Evolutionary conservation across 2,113 vertebrate species (phyloP), one percentile per base, ranked within the genome.

Genomic region (Garra rufa): DNA sequence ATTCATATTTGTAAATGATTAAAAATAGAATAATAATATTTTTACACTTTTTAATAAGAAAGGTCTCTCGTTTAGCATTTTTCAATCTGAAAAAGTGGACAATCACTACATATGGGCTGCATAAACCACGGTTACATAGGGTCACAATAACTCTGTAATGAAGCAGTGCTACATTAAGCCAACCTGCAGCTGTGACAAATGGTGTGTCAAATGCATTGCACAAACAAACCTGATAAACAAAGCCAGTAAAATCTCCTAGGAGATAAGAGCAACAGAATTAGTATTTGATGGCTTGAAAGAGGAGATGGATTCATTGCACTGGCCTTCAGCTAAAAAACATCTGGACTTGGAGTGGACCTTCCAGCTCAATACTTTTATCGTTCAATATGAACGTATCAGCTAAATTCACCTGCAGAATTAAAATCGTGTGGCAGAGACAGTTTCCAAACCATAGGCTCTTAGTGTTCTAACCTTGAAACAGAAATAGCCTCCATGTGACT

Each of bases 221-320:
- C 71, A 86, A 76, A 83, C 65, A 76, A 83, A n/a, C 55, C 65
- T 67, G 76, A 78, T 83, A 50, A 86, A 76, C 73, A 82, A 13
- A 74, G 50, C 76, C 83, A 80, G 57, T 73, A 6, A 55, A 83
- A 87, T 71, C 76, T 80, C 85, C 24, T 38, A 59, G 50, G 81
- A 79, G 85, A 86, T 50, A 70, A 73, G 76, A 83, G 41, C 48
- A 79, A 79, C 83, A 59, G 48, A 79, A 85, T 85, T 85, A 85
- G 65, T 67, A 85, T 73, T 76, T 3, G 30, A 77, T 17, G 9
- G 46, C 9, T 67, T 76, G 86, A 85, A 82, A 86, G 87, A 84
- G 67, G 74, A 55, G 75, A 15, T 41, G 65, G 17, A 44, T 30
- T 80, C 26, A 79, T 61, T 59, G 24, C 38, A n/a, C 13, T 61